Percentiles rank a stretch among this genome's conserved stretches.
Evolutionary conservation across 2,113 vertebrate genomes (phyloP).

Genomic region (Bufo bufo): DNA sequence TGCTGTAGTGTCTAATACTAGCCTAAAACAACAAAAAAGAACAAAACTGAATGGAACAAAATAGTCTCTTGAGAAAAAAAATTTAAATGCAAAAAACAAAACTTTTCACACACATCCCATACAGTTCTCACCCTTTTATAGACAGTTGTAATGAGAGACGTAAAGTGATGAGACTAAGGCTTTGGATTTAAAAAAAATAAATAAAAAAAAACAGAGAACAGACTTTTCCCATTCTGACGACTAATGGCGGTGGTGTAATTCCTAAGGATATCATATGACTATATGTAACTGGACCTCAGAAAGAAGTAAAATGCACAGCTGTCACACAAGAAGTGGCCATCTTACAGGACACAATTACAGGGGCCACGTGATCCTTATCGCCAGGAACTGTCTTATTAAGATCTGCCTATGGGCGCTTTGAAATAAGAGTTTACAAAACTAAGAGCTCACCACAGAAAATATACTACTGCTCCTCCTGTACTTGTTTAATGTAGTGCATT

Average conservation of each 20-base stretch:
- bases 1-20: not conserved
- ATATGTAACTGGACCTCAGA: constrained; percentile 46
- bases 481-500: too few relatives aligned
- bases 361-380: constrained; percentile 29
- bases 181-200: constrained; percentile 11
- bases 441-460: not conserved
- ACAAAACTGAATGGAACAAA: not conserved
- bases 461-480: not conserved
- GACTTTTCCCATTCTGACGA: constrained; percentile 41
- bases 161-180: constrained; percentile 26
- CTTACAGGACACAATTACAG: constrained; percentile 21
- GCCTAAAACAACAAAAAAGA: not conserved
- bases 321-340: constrained; percentile 32
- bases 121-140: not conserved
- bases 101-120: constrained; percentile 9
- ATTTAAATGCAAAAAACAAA: not conserved
- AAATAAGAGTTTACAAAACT: constrained; percentile 27
- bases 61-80: not conserved
- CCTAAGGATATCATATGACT: constrained; percentile 52
- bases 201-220: constrained; percentile 4
- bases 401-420: not conserved
- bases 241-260: constrained; percentile 38
- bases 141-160: constrained; percentile 46
- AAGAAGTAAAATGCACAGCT: constrained; percentile 48
- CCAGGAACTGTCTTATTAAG: not conserved